Base-by-base conservation (phyloP, 1,140 invertebrate species). In the Papilio dardanus region DNA sequence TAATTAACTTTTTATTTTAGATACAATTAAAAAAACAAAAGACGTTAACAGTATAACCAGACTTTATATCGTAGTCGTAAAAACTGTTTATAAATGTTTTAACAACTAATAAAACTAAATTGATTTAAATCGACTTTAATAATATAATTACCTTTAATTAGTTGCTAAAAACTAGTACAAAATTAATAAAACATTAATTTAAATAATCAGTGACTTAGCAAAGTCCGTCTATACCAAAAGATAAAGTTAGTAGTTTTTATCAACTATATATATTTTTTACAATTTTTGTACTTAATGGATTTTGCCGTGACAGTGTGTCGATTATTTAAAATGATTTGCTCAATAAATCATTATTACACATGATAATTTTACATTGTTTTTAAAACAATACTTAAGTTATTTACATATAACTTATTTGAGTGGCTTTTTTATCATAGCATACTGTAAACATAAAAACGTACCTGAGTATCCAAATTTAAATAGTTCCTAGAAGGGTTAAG, bases 281-380 rank as follows among this genome's bases (percentile, higher is more conserved):
- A 14, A 14, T 58, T 58, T 58, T 28, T 28, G 28, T 58, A 54
- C 50, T 21, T 58, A 58, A 58, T 58, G 54, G 54, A 58, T 50
- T 21, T 54, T 58, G 24, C 24, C 54, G 4, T 58, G 54, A 58
- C 54, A 58, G 54, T 58, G 54, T 58, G 21, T 58, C 19, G 19
- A 58, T 58, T 58, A 58, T 58, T 58, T 58, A 28, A 62, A 62
- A 54, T 54, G 24, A 54, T 54, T 54, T 54, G 24, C 21, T 12
- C 16, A 24, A 54, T 54, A 24, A 6, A 54, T 54, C 21, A 54
- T 24, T 3, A 54, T 28, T 7, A 62, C 2, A 58, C 14, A 30
- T 19, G 30, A 24, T 24, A 28, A 62, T 28, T 24, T 62, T 28
- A 28, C 24, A 62, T 62, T 28, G 30, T 14, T 12, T 62, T 28